Base-by-base conservation (phyloP, 1,140 invertebrate genomes). In the Apis laboriosa region DNA sequence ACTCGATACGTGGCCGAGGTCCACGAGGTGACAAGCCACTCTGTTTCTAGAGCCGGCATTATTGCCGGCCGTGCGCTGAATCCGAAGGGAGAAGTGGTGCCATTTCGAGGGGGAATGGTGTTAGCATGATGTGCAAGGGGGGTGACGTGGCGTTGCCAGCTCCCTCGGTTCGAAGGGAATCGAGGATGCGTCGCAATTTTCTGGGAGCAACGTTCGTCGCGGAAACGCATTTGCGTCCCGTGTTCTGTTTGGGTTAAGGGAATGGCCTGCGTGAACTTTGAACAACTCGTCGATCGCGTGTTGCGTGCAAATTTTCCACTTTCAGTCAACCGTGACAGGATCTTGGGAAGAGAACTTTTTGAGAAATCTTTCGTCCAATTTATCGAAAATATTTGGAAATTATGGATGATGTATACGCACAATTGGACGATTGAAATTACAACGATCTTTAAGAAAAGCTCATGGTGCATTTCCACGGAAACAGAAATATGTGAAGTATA, bases 21-120 rank as follows among this genome's bases (percentile, higher is more conserved):
- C 34, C 79, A 34, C 34, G 64, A 64, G 72, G 63, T 75, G 79
- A 81, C 79, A 49, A 81, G 64, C 51, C 61, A 75, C 72, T 81
- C 60, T 61, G 77, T 72, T 43, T 53, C 77, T 24, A 34, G 34
- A 60, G 11, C 17, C 49, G 49, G 70, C 71, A 49, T 81, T 75
- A 80, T 80, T 75, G 71, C 49, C 21, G 9, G 71, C n/a, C 53
- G 61, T 81, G 79, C 13, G 34, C 34, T 75, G 70, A 74, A 80
- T 80, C 53, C 49, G 60, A 66, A 58, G 61, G 34, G 61, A 75
- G 24, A 24, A 24, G 55, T 55, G 12, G 34, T 34, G 34, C 34
- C 34, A 34, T 28, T 63, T 55, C 77, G 68, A n/a, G 71, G 34
- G 49, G 28, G 34, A 72, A 71, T 9, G 19, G 55, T 19, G 67